phyloP scores from a whole-genome alignment of 1,140 invertebrate genomes.

The Euschistus heros region DNA sequence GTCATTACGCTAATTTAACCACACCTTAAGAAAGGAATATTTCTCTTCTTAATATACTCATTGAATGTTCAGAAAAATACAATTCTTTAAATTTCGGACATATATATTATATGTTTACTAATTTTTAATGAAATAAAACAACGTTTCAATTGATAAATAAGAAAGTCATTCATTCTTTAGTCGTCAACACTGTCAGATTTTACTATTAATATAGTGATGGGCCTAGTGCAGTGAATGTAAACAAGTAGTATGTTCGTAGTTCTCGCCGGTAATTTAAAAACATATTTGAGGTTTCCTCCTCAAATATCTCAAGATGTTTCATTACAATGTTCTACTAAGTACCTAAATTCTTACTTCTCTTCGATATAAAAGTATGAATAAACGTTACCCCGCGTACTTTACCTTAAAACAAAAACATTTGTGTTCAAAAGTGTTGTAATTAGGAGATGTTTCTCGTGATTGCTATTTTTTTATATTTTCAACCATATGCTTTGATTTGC shows the following conservation, averaged over 20 bases:
- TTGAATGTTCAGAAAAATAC: too few relatives aligned
- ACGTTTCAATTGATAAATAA: too few relatives aligned
- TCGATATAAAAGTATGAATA: background rate
- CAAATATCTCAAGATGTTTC: background rate
- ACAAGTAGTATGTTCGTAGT: conserved; percentile 9
- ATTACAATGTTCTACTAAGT: background rate
- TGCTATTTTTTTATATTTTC: conserved; percentile 6
- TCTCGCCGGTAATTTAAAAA: background rate
- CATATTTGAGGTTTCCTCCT: background rate
- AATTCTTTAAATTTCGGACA: too few relatives aligned
- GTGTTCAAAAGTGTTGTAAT: background rate
- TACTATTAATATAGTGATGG: background rate
- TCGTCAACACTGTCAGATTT: too few relatives aligned
- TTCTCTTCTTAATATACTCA: too few relatives aligned
- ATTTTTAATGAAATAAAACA: too few relatives aligned
- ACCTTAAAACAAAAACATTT: background rate
- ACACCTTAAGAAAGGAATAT: too few relatives aligned
- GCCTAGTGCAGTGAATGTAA: conserved; percentile 6
- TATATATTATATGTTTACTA: too few relatives aligned
- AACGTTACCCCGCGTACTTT: background rate
- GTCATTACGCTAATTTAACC: too few relatives aligned
- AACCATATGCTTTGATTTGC: background rate
- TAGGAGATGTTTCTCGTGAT: conserved; percentile 9
- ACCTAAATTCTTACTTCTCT: too few relatives aligned
- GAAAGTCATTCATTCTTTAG: too few relatives aligned